Percentiles rank a stretch among this genome's conserved stretches.
Conservation (phyloP, 2,113 vertebrate genomes). For the Cercocebus atys region DNA sequence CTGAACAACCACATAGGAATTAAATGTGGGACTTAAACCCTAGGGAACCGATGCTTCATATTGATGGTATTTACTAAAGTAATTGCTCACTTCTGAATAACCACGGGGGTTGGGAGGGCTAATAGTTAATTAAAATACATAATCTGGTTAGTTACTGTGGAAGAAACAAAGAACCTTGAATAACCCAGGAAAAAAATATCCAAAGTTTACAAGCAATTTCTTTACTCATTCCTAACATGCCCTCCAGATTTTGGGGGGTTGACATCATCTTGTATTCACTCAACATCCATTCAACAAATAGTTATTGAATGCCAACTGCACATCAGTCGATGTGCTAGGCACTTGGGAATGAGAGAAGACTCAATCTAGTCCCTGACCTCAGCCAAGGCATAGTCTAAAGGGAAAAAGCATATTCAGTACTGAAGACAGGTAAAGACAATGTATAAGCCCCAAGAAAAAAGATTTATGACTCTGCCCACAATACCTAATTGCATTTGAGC, state of each 20-base stretch:
- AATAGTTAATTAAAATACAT: constrained; percentile 63
- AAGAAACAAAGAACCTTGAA: constrained; percentile 47
- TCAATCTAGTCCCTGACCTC: neutral
- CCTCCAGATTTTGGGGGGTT: neutral
- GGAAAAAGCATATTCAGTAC: neutral
- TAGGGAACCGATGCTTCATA: neutral
- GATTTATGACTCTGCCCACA: neutral
- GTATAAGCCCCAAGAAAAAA: neutral
- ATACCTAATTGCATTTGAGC: neutral
- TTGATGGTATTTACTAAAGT: constrained; percentile 59
- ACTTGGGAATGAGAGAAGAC: neutral
- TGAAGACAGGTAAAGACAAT: neutral
- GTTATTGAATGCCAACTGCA: neutral
- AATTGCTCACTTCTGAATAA: constrained; percentile 28
- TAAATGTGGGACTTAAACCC: neutral
- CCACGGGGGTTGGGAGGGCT: neutral
- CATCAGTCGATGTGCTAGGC: neutral
- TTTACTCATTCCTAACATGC: neutral
- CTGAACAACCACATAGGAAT: constrained; percentile 40
- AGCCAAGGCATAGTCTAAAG: neutral
- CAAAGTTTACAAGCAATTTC: neutral
- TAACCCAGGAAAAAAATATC: constrained; percentile 23
- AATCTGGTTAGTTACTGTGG: neutral
- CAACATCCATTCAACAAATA: neutral
- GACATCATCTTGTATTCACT: neutral